These are phyloP conservation scores for Cryptosula pallasiana DNA, from an alignment of 2,888 invertebrate genomes.

Conservation along the genomic window DNA sequence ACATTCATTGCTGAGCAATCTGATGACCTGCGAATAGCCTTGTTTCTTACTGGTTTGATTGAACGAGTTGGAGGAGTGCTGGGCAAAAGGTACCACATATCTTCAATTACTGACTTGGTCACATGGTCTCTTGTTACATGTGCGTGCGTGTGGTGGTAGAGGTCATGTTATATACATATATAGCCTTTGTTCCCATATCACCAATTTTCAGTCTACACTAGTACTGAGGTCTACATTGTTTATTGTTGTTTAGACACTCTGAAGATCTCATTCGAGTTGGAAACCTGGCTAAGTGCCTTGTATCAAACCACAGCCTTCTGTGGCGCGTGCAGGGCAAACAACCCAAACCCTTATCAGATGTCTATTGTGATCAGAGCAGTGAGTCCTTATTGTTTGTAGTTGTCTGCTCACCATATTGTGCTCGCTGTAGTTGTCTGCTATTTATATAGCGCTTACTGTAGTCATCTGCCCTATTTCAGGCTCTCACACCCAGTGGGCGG, in stretches of 20 bases:
- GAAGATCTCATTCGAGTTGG: constrained; percentile 8
- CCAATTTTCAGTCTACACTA: no score
- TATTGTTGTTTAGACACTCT: neutral
- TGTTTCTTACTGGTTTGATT: constrained; percentile 37
- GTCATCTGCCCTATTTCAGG: no score
- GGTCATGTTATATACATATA: no score
- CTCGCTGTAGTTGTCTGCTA: no score
- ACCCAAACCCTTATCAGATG: neutral
- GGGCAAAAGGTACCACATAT: constrained; percentile 31
- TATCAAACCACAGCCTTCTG: constrained; percentile 1
- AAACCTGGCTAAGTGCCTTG: constrained; percentile 19
- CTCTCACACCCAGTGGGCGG: constrained; percentile 30
- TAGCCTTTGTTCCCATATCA: no score
- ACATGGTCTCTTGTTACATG: neutral
- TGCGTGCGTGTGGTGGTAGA: neutral
- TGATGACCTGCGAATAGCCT: constrained; percentile 38
- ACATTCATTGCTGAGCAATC: constrained; percentile 33
- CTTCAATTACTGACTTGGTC: neutral
- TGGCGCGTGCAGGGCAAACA: constrained; percentile 3
- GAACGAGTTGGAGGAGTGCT: constrained; percentile 37
- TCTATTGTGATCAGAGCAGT: neutral
- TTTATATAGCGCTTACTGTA: no score
- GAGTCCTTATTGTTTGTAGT: no score
- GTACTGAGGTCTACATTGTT: no score
- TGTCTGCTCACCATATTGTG: no score